Conservation (phyloP, 2,888 invertebrate genomes). For the Neoascia interrupta region DNA sequence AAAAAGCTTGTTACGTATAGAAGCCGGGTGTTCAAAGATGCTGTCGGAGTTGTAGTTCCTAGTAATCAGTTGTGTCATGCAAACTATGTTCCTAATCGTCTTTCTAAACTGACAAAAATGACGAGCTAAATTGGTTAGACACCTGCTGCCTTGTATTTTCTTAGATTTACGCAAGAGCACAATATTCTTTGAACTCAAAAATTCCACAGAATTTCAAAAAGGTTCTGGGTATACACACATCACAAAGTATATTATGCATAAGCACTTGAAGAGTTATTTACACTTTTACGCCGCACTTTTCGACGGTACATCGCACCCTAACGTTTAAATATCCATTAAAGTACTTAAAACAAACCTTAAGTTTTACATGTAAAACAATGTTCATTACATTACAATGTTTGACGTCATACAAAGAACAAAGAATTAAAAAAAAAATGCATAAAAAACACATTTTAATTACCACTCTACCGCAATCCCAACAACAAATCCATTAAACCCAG, state of each 20-base stretch:
- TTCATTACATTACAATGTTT: slow-evolving; percentile 58
- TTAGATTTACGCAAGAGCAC: no score
- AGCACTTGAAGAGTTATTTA: neutral
- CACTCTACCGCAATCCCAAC: slow-evolving; percentile 67
- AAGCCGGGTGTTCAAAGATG: no score
- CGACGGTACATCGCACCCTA: slow-evolving; percentile 39
- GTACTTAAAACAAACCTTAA: slow-evolving; percentile 43
- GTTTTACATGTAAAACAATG: slow-evolving; percentile 44
- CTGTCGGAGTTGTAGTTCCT: no score
- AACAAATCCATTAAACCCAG: slow-evolving; percentile 67
- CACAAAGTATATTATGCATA: no score
- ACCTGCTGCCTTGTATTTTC: no score
- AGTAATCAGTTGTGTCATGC: no score
- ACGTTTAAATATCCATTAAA: slow-evolving; percentile 63
- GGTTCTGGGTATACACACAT: no score
- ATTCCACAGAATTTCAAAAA: neutral
- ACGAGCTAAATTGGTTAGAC: no score
- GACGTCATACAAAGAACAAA: slow-evolving; percentile 39
- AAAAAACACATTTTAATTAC: slow-evolving; percentile 64
- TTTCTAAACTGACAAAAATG: no score
- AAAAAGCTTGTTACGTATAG: no score
- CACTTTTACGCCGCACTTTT: neutral
- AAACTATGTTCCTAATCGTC: no score
- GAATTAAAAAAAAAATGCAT: slow-evolving; percentile 5
- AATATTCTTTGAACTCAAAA: neutral